A percentile compares a stretch with the other conserved stretches of the same genome.
Conservation (phyloP, 2,888 invertebrate species). For the Brachyopa scutellaris region DNA sequence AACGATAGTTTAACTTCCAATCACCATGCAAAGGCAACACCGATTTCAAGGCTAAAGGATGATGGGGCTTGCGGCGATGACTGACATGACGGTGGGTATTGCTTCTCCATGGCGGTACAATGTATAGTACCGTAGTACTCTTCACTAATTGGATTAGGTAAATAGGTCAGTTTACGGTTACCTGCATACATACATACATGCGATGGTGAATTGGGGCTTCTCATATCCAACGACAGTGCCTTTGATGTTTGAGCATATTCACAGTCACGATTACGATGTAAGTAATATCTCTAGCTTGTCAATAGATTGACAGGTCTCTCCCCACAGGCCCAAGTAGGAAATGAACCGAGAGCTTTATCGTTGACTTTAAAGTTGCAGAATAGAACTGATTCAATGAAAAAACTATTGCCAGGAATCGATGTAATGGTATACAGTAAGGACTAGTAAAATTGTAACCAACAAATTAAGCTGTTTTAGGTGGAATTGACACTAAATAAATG, state of each 20-base stretch:
- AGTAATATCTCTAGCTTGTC: too few relatives aligned
- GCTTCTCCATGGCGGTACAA: neutral
- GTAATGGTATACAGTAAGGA: too few relatives aligned
- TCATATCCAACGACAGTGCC: slow-evolving; percentile 20
- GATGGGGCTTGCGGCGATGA: slow-evolving; percentile 37
- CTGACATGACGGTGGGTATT: neutral
- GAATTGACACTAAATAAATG: too few relatives aligned
- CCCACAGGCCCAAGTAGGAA: too few relatives aligned
- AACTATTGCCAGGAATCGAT: too few relatives aligned
- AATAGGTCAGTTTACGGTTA: slow-evolving; percentile 65
- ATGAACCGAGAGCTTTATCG: too few relatives aligned
- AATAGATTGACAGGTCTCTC: too few relatives aligned
- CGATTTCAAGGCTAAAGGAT: slow-evolving; percentile 65
- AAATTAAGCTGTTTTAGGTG: too few relatives aligned
- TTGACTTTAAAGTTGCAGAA: too few relatives aligned
- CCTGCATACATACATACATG: slow-evolving; percentile 26
- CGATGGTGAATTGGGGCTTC: slow-evolving; percentile 53
- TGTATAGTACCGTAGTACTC: slow-evolving; percentile 4
- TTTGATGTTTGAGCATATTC: slow-evolving; percentile 32
- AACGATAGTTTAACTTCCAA: slow-evolving; percentile 40
- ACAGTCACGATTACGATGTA: too few relatives aligned
- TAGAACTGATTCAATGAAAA: too few relatives aligned
- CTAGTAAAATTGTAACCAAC: too few relatives aligned
- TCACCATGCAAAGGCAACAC: slow-evolving; percentile 37
- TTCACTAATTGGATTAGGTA: slow-evolving; percentile 67